Percentiles rank a stretch among this genome's conserved stretches.
Conservation (phyloP, 2,797 vertebrate genomes). For the Phylloscopus collybita region DNA sequence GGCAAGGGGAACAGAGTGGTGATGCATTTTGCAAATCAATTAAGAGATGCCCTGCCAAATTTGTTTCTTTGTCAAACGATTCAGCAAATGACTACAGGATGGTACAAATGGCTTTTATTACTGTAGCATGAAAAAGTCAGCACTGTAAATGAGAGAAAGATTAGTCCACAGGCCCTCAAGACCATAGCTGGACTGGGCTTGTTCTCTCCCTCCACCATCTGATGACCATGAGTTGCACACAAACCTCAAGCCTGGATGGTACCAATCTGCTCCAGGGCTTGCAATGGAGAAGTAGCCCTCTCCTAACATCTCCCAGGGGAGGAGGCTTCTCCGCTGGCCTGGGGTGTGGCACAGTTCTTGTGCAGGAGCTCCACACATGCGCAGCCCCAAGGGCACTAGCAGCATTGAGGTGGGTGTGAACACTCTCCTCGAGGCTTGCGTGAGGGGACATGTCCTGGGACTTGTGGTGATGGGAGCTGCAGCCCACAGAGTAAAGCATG, state of each 20-base stretch:
- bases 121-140: neutral
- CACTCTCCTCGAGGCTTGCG: neutral
- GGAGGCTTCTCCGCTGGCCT: neutral
- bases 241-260: neutral
- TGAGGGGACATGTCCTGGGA: neutral
- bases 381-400: too few relatives aligned
- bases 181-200: neutral
- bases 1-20: neutral
- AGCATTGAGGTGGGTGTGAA: neutral
- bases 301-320: neutral
- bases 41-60: neutral
- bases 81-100: neutral
- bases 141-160: neutral
- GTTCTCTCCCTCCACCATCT: neutral
- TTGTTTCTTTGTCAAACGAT: neutral
- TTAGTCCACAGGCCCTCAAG: neutral
- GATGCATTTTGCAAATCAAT: neutral
- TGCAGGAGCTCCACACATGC: neutral
- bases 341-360: rapidly evolving
- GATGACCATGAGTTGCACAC: neutral
- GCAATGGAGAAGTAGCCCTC: neutral
- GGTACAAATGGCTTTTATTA: neutral
- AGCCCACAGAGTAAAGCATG: neutral
- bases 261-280: neutral
- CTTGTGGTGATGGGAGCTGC: neutral